Conservation (phyloP, 2,113 vertebrate species). For the Calidris pygmaea region DNA sequence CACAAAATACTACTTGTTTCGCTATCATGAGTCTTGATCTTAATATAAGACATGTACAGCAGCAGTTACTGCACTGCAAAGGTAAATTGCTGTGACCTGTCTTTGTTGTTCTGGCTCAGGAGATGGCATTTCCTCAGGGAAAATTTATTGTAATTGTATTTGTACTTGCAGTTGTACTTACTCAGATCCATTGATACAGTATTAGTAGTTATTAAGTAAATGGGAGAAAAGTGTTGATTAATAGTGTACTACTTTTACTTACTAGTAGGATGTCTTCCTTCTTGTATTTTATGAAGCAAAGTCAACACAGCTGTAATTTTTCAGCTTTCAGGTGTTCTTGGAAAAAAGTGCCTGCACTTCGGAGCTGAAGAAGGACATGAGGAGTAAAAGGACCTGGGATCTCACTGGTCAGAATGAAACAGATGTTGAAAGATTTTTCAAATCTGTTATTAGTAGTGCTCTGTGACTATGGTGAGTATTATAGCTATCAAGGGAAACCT, state of each 20-base stretch:
- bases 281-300: background rate
- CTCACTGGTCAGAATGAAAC: conserved; percentile 90
- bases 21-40: background rate
- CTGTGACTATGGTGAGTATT: conserved; percentile 87
- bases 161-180: background rate
- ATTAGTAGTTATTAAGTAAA: background rate
- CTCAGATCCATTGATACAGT: background rate
- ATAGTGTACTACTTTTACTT: background rate
- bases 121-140: background rate
- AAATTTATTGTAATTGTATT: background rate
- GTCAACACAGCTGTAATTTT: background rate
- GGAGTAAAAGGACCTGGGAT: conserved; percentile 78
- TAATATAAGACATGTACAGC: background rate
- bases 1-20: background rate
- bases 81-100: background rate
- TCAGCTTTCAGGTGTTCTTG: conserved; percentile 64
- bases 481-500: background rate
- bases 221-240: background rate
- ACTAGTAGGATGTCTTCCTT: background rate
- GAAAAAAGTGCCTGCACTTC: background rate
- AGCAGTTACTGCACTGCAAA: background rate
- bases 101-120: background rate
- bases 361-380: conserved; percentile 80
- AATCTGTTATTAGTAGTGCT: conserved; percentile 84
- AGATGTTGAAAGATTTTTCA: conserved; percentile 79